Evolutionary conservation across 2,888 invertebrate species (phyloP).

Genomic region (Trissolcus brochymenae): DNA sequence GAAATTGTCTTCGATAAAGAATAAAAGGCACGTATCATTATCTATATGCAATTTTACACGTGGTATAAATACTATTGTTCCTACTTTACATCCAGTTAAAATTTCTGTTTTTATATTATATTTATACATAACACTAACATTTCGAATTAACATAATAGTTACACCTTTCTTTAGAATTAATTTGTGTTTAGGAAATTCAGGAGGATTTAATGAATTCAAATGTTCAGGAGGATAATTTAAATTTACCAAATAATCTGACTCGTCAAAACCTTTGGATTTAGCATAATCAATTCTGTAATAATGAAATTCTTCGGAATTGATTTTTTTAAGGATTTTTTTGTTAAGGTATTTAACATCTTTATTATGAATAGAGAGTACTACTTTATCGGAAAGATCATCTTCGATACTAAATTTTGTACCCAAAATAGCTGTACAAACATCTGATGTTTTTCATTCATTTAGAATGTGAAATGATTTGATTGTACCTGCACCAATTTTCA

Average conservation of each 20-base stretch:
- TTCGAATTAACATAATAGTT: constrained; percentile 13
- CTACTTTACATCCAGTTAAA: constrained; percentile 4
- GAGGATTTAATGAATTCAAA: constrained; percentile 11
- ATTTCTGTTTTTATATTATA: no score
- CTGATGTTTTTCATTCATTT: no score
- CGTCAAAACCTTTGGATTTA: constrained; percentile 1
- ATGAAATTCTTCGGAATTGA: background rate
- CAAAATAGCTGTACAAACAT: no score
- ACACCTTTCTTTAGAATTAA: constrained; percentile 8
- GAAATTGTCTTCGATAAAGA: constrained; percentile 13
- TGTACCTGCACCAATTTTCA: no score
- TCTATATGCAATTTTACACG: constrained; percentile 19
- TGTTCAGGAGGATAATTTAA: constrained; percentile 25
- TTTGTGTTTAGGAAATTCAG: constrained; percentile 20
- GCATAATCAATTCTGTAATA: constrained; percentile 13
- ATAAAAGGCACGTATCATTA: constrained; percentile 8
- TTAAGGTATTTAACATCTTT: no score
- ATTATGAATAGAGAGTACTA: no score
- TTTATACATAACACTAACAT: constrained; percentile 7
- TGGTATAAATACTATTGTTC: constrained; percentile 18
- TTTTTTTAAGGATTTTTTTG: no score
- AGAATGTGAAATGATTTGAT: no score
- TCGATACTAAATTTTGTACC: no score
- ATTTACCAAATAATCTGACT: background rate
- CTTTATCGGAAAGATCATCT: no score